Evolutionary conservation across 2,113 vertebrate genomes (phyloP).

Genomic region (Platichthys flesus): DNA sequence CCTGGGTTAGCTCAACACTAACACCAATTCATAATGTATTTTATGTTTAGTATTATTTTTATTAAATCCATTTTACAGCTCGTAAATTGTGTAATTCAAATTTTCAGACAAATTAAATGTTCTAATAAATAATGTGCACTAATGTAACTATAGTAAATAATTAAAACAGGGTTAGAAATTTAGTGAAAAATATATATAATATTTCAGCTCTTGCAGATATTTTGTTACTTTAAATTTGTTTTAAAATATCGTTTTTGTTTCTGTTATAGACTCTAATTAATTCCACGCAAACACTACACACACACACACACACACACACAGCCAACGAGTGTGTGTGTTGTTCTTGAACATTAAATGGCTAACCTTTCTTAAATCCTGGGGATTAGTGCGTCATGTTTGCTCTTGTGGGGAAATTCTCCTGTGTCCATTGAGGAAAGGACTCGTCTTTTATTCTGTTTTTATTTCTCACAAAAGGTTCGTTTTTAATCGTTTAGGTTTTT

Average conservation of each 20-base stretch:
- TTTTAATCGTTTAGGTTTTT: neutral
- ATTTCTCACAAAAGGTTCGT: neutral
- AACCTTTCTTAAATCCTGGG: slow-evolving; percentile 55
- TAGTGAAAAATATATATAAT: neutral
- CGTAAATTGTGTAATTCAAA: neutral
- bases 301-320: slow-evolving; percentile 17
- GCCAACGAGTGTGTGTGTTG: slow-evolving; percentile 24
- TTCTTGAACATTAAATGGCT: slow-evolving; percentile 49
- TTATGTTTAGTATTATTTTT: neutral
- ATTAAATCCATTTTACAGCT: neutral
- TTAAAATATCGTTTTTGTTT: neutral
- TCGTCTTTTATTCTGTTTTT: neutral
- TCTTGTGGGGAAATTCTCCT: slow-evolving; percentile 27
- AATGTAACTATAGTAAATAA: neutral
- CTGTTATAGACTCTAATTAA: neutral
- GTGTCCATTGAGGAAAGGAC: slow-evolving; percentile 1
- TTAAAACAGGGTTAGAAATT: neutral
- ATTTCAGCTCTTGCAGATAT: neutral
- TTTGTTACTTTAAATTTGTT: slow-evolving; percentile 3
- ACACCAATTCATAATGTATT: neutral
- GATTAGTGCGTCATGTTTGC: slow-evolving; percentile 55
- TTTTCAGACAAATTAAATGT: neutral
- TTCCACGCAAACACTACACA: slow-evolving; percentile 10
- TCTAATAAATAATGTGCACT: neutral
- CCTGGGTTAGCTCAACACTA: neutral